Percentiles rank a stretch among this genome's conserved stretches.
phyloP scores from a whole-genome alignment of 2,888 invertebrate genomes.

The Mellilla xanthometata region DNA sequence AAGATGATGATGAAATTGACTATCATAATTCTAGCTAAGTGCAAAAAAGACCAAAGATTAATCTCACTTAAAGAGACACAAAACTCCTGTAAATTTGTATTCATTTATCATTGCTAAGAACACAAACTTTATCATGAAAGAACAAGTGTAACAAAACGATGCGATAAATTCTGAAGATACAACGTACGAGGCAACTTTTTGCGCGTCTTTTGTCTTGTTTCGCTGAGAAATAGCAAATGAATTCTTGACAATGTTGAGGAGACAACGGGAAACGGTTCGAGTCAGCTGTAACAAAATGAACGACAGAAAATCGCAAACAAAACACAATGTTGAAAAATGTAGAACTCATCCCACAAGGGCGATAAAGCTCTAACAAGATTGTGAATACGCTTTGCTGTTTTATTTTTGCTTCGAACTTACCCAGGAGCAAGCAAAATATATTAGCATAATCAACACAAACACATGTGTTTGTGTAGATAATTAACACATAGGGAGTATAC shows the following conservation, averaged over 20 bases:
- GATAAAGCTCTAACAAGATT: conserved; percentile 19
- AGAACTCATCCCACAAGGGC: conserved; percentile 12
- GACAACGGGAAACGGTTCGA: conserved; percentile 5
- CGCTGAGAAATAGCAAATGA: conserved; percentile 12
- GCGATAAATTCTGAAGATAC: conserved; percentile 3
- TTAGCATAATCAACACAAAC: too few species aligned
- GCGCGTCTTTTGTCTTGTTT: conserved; percentile 5
- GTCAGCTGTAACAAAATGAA: conserved; percentile 10
- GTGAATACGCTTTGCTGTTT: background rate
- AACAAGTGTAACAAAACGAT: conserved; percentile 7
- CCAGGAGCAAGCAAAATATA: too few species aligned
- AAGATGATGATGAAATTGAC: too few species aligned
- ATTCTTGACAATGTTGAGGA: conserved; percentile 9
- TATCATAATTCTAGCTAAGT: too few species aligned
- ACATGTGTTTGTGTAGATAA: too few species aligned
- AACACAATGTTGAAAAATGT: conserved; percentile 18
- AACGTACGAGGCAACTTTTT: background rate
- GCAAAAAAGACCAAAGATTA: too few species aligned
- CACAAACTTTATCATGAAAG: too few species aligned
- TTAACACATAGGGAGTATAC: too few species aligned
- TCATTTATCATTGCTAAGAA: too few species aligned
- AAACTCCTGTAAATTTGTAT: too few species aligned
- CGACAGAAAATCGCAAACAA: conserved; percentile 10
- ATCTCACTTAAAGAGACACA: too few species aligned
- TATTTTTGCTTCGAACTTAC: too few species aligned